A percentile compares a stretch with the other conserved stretches of the same genome.
phyloP scores from a whole-genome alignment of 2,113 vertebrate genomes.

The Cisticola juncidis region DNA sequence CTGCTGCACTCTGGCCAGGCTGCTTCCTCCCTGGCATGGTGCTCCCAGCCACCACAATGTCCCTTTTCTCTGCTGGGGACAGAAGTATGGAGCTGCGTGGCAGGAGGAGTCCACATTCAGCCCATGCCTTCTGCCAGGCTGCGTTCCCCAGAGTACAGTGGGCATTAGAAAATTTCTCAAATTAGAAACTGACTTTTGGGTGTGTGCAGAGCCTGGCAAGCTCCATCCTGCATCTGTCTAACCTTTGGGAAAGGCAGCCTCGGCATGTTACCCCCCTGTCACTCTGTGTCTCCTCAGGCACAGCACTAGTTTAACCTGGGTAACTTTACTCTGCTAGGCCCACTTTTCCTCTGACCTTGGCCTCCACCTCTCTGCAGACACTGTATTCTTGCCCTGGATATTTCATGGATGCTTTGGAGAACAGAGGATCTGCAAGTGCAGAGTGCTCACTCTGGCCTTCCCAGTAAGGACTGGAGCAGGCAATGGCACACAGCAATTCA shows the following conservation, averaged over 20 bases:
- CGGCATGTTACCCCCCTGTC: fast-evolving
- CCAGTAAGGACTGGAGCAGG: not conserved
- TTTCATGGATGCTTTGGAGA: not conserved
- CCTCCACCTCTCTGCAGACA: not conserved
- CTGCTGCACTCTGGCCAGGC: not conserved
- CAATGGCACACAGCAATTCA: not conserved
- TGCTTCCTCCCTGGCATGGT: not conserved
- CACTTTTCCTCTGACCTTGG: not conserved
- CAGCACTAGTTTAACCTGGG: not conserved
- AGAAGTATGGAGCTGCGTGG: not conserved
- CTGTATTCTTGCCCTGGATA: not conserved
- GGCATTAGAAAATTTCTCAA: not conserved
- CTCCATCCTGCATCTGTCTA: not conserved
- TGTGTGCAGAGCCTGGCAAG: not conserved
- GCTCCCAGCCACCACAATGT: not conserved
- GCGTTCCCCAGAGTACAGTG: not conserved
- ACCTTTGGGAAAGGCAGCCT: slow-evolving; percentile 14
- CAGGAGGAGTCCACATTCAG: not conserved
- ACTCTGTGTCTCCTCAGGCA: not conserved
- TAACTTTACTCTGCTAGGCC: not conserved
- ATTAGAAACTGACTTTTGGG: slow-evolving; percentile 38
- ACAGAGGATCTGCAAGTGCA: not conserved
- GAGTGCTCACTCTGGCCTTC: not conserved
- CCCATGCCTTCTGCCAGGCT: not conserved
- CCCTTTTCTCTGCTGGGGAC: not conserved